Evolutionary conservation across 2,113 vertebrate species (phyloP), one percentile per base, ranked within the genome.

Genomic region (Nanger granti): DNA sequence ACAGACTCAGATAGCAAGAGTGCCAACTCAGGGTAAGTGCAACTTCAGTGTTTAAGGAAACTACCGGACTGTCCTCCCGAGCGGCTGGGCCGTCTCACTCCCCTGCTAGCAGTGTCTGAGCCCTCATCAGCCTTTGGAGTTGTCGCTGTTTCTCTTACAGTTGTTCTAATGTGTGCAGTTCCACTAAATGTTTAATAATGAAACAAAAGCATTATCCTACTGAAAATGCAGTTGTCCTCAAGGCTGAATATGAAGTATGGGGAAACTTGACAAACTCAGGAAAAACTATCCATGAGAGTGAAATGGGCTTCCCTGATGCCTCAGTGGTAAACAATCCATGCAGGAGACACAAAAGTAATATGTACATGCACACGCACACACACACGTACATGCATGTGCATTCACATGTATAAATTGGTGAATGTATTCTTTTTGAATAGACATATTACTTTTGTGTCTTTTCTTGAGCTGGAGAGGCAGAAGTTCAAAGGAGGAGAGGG

Each of bases 371-470:
- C 17, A 34, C 62, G 14, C 64, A n/a, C 64, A 69, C 8, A n/a
- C 1, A 18, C 64, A 34, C 2, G 17, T 10, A 22, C 66, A 73
- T 3, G 17, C 14, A 7, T 82, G 17, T 83, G 28, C 31, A 41
- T 82, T 94, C 49, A 87, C 14, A n/a, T 66, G 26, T 47, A 18
- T 94, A 31, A 18, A n/a, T 41, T 91, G 52, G 44, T 64, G 87
- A 60, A n/a, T 93, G 26, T 44, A 17, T 93, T 87, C 22, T 89
- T 64, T 66, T 62, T 62, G 44, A 44, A 60, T 85, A 93, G 57
- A 41, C 20, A 7, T 31, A 29, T 31, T 55, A 49, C 14, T 66
- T 57, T 59, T 69, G 29, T 83, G 8, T 49, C 69, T 34, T 94
- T 87, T 80, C 20, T 84, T 22, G 47, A 92, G 29, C 15, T 79